Percentiles rank a stretch among this genome's conserved stretches.
These are phyloP conservation scores for Petromus typicus DNA, from an alignment of 2,113 vertebrate genomes.

Conservation along the genomic window DNA sequence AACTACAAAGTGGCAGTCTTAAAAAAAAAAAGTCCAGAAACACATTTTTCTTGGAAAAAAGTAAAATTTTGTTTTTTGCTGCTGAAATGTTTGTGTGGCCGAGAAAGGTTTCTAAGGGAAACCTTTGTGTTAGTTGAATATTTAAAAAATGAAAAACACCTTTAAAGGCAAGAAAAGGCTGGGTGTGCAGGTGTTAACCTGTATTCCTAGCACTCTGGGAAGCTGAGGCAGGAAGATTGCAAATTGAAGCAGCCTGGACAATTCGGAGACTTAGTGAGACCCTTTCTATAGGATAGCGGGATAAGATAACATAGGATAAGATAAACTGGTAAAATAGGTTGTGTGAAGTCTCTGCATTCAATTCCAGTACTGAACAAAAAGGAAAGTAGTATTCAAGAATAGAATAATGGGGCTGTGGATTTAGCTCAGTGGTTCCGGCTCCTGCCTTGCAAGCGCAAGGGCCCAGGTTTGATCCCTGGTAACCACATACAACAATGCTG, in stretches of 20 bases:
- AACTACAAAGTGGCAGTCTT: too few species aligned
- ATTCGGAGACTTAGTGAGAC: neutral
- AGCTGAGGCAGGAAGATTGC: neutral
- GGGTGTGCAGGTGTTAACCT: neutral
- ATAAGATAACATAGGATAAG: too few species aligned
- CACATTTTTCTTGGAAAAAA: slow-evolving; percentile 41
- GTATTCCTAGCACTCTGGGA: neutral
- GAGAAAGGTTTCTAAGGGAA: neutral
- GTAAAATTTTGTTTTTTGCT: slow-evolving; percentile 34
- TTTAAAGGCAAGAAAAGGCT: neutral
- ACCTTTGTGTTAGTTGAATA: neutral
- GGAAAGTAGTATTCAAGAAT: neutral
- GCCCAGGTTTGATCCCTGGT: too few species aligned
- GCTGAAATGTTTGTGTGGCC: slow-evolving; percentile 16
- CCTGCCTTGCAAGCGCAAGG: too few species aligned
- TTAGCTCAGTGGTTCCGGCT: too few species aligned
- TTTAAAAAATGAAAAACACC: slow-evolving; percentile 31
- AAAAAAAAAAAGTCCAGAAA: slow-evolving; percentile 6
- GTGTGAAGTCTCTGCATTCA: neutral
- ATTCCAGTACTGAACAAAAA: neutral
- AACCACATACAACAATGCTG: too few species aligned
- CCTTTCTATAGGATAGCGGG: neutral
- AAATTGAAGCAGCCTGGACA: neutral
- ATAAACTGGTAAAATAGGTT: neutral
- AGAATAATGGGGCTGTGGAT: too few species aligned